Base-by-base conservation (phyloP, 2,113 vertebrate genomes). In the Halichoerus grypus region DNA sequence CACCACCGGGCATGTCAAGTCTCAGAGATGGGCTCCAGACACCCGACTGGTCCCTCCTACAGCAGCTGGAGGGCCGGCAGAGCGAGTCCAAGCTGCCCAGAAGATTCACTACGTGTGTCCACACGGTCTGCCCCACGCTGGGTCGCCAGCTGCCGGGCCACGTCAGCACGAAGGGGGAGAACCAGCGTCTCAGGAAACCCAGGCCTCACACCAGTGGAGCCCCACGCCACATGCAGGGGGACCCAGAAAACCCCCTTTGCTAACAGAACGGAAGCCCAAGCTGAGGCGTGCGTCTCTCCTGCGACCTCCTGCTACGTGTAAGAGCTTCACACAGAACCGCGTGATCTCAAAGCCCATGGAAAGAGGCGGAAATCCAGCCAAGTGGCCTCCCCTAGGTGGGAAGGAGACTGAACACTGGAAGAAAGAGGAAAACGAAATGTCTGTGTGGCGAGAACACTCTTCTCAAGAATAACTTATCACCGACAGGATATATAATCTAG, bases 151-250 rank as follows among this genome's bases (percentile, higher is more conserved):
- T 65, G 36, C 18, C 4, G 26, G 82, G 53, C 26, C 67, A 1
- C 1, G 7, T 18, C 49, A 33, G 59, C 14, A 5, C 6, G 46
- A 11, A 31, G 51, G 12, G 19, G 53, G 15, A 5, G 51, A 26
- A 76, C 22, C 0, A 28, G 42, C 33, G 24, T 71, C n/a, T 22
- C 74, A 39, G 49, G 39, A 42, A 51, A 57, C 19, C 76, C 42
- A 22, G 46, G 76, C 53, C 42, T n/a, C 69, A n/a, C 63, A 31
- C 80, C 49, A 51, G 63, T 22, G 28, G 21, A 7, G 28, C n/a
- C 46, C 55, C 0, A 1, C 0, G 13, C 11, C 53, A 7, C 28
- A 0, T 1, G 11, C n/a, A 28, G 16, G 21, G 9, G 5, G 61
- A 24, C n/a, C 59, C 33, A 28, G 67, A 83, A 87, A 67, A 91